These are phyloP conservation scores for Exocentrus adspersus DNA, from an alignment of 2,888 invertebrate genomes.

Conservation along the genomic window DNA sequence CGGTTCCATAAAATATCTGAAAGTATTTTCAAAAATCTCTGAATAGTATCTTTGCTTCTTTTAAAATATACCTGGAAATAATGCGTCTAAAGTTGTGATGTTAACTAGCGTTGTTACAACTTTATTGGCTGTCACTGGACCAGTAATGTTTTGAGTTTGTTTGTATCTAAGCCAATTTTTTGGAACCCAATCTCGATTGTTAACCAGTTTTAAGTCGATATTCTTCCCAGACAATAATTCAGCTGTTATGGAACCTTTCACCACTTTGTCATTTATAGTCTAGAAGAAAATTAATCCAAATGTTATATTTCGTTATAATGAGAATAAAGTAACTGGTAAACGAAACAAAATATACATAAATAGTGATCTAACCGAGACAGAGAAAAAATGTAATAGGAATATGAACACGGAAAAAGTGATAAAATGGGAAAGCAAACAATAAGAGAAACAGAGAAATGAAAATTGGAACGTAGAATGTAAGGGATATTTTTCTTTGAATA, in stretches of 20 bases:
- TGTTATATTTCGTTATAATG: too few species aligned
- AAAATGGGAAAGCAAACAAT: too few species aligned
- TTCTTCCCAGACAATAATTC: conserved; percentile 42
- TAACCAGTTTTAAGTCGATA: conserved; percentile 47
- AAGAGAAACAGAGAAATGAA: too few species aligned
- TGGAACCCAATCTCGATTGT: conserved; percentile 50
- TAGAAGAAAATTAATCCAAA: conserved; percentile 40
- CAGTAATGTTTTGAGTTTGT: conserved; percentile 51
- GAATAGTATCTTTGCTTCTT: too few species aligned
- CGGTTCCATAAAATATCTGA: conserved; percentile 47
- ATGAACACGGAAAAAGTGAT: too few species aligned
- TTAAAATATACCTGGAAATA: conserved; percentile 46
- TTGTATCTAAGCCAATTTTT: conserved; percentile 52
- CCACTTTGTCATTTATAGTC: conserved; percentile 45
- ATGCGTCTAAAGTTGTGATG: conserved; percentile 36
- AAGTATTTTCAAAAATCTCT: too few species aligned
- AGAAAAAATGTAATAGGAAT: too few species aligned
- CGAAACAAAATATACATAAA: too few species aligned
- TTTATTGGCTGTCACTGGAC: conserved; percentile 42
- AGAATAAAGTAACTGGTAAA: too few species aligned
- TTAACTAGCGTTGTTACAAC: conserved; percentile 42
- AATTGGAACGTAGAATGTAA: too few species aligned
- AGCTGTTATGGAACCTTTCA: conserved; percentile 44
- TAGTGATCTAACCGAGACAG: too few species aligned
- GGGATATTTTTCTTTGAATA: too few species aligned